Evolutionary conservation across 2,888 invertebrate species (phyloP).

Genomic region (Toxonevra muliebris): DNA sequence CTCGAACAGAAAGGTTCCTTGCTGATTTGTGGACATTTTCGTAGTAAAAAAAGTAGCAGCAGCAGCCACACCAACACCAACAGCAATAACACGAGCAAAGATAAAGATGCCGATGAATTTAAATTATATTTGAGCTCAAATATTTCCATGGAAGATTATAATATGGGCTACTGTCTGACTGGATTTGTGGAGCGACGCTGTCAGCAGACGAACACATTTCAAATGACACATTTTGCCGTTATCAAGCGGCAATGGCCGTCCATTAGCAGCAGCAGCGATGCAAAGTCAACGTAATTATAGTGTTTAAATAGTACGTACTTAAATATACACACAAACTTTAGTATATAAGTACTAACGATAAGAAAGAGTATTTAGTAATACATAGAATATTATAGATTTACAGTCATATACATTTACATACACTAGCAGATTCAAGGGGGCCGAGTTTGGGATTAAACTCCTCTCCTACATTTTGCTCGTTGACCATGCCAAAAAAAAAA

Average conservation of each 20-base stretch:
- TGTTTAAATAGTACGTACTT: conserved; percentile 39
- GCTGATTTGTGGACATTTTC: conserved; percentile 76
- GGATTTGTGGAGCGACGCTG: conserved; percentile 84
- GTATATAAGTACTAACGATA: conserved; percentile 15
- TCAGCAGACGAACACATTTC: conserved; percentile 79
- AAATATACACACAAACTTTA: conserved; percentile 37
- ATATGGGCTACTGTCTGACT: conserved; percentile 90
- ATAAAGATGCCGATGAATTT: conserved; percentile 69
- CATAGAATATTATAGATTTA: no score
- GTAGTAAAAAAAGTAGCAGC: conserved; percentile 37
- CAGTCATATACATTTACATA: no score
- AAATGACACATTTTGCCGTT: conserved; percentile 88
- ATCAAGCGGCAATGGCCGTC: conserved; percentile 75
- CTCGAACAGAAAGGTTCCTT: conserved; percentile 79
- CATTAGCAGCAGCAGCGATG: conserved; percentile 46
- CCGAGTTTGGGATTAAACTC: no score
- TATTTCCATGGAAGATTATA: conserved; percentile 86
- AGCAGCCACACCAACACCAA: conserved; percentile 20
- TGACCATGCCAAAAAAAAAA: no score
- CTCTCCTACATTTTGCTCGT: no score
- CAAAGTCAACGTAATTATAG: conserved; percentile 48
- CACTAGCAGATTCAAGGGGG: no score
- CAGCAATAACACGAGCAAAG: conserved; percentile 23
- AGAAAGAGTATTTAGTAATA: conserved; percentile 1
- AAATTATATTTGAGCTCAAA: conserved; percentile 86